phyloP scores from a whole-genome alignment of 2,888 invertebrate species.

The Phasia obesa region DNA sequence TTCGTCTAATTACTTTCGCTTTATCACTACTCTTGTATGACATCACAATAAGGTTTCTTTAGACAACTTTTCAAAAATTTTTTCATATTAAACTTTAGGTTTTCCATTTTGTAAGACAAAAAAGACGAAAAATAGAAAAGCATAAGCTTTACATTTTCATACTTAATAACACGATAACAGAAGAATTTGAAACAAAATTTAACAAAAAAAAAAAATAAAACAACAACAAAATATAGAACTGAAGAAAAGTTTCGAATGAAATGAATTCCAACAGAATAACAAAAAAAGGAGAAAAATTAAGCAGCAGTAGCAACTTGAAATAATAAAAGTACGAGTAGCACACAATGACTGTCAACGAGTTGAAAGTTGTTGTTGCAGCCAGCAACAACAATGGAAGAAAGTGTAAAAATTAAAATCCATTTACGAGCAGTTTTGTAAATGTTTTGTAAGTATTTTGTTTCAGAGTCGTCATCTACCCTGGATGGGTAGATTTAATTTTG shows the following conservation, averaged over 20 bases:
- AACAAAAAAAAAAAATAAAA: conserved; percentile 14
- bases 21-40: conserved; percentile 42
- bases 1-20: conserved; percentile 36
- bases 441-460: conserved; percentile 40
- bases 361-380: conserved; percentile 40
- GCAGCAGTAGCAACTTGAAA: conserved; percentile 45
- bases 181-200: conserved; percentile 38
- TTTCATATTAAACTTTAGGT: conserved; percentile 65
- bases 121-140: conserved; percentile 32
- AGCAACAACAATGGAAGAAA: conserved; percentile 42
- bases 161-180: conserved; percentile 53
- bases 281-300: conserved; percentile 14
- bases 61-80: conserved; percentile 52
- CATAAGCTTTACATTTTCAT: conserved; percentile 64
- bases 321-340: conserved; percentile 54
- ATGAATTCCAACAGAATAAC: conserved; percentile 34
- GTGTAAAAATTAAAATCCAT: conserved; percentile 66
- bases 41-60: conserved; percentile 65
- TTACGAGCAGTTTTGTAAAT: conserved; percentile 61
- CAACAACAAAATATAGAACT: conserved; percentile 8
- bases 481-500: conserved; percentile 21
- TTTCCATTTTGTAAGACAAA: conserved; percentile 17
- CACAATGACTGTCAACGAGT: conserved; percentile 69
- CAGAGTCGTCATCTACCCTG: neutral
- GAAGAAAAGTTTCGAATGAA: conserved; percentile 53